Conservation (phyloP, 1,140 invertebrate species). For the Parasteatoda tepidariorum region DNA sequence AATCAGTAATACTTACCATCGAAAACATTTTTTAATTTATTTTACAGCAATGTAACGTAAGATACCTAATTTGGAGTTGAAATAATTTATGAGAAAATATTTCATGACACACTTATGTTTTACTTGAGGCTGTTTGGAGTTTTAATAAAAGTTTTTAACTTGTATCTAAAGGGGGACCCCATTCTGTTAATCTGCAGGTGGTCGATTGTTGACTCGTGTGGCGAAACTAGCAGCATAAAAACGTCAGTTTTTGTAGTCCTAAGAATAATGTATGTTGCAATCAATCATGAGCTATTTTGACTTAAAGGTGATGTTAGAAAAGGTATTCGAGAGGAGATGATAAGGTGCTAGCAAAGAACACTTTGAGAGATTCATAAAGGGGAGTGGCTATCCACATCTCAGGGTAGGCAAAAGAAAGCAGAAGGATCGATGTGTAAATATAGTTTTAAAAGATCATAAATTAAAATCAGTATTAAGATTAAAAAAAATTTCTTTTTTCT, state of each 20-base stretch:
- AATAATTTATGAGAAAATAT: background rate
- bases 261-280: slow-evolving; percentile 26
- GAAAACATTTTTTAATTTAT: no score
- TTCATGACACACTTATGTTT: background rate
- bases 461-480: no score
- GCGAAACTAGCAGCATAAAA: slow-evolving; percentile 7
- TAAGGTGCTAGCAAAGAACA: background rate
- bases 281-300: slow-evolving; percentile 12
- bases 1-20: no score
- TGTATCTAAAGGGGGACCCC: background rate
- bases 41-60: no score
- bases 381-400: background rate
- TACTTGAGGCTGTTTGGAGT: background rate
- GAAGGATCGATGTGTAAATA: no score
- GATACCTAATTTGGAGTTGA: background rate
- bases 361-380: background rate
- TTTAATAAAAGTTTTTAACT: background rate
- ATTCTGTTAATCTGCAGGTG: slow-evolving; percentile 11
- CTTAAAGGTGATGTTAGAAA: slow-evolving; percentile 15
- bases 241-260: slow-evolving; percentile 1
- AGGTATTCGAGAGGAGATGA: background rate
- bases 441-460: no score
- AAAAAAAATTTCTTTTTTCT: no score
- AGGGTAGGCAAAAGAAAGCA: background rate
- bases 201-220: background rate